Percentiles rank a stretch among this genome's conserved stretches.
Evolutionary conservation across 2,888 invertebrate species (phyloP).

Genomic region (Rhagonycha fulva): DNA sequence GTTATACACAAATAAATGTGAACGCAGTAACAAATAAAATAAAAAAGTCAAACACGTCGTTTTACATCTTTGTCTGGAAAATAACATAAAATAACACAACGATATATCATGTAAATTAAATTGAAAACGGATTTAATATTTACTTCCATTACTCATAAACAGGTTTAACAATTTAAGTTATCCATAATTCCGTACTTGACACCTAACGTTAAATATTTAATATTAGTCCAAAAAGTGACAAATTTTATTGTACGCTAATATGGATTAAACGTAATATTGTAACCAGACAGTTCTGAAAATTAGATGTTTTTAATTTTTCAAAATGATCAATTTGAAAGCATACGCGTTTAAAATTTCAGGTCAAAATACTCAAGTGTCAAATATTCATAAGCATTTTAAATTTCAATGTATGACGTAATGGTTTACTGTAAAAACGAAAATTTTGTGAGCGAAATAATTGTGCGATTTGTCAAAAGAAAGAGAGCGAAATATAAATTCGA

Average conservation of each 20-base stretch:
- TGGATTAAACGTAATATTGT: background rate
- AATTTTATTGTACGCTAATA: conserved; percentile 18
- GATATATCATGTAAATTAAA: conserved; percentile 35
- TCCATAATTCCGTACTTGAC: conserved; percentile 37
- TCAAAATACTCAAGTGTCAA: background rate
- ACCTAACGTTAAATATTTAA: conserved; percentile 36
- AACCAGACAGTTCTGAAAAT: background rate
- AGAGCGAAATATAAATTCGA: background rate
- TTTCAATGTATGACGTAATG: background rate
- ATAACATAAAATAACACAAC: conserved; percentile 12
- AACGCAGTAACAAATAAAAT: conserved; percentile 16
- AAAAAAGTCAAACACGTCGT: conserved; percentile 12
- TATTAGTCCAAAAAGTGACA: conserved; percentile 33
- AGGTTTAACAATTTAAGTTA: conserved; percentile 42
- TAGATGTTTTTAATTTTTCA: background rate
- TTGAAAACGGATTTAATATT: conserved; percentile 37
- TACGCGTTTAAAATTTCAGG: background rate
- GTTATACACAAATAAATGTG: conserved; percentile 29
- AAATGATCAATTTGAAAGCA: background rate
- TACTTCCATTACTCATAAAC: conserved; percentile 43
- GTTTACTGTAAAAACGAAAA: background rate
- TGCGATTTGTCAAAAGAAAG: background rate
- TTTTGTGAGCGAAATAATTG: background rate
- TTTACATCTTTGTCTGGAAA: conserved; percentile 5
- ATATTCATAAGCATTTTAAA: background rate